Evolutionary conservation across 2,888 invertebrate genomes (phyloP), one percentile per base, ranked within the genome.

Genomic region (Scaptomyza parva): DNA sequence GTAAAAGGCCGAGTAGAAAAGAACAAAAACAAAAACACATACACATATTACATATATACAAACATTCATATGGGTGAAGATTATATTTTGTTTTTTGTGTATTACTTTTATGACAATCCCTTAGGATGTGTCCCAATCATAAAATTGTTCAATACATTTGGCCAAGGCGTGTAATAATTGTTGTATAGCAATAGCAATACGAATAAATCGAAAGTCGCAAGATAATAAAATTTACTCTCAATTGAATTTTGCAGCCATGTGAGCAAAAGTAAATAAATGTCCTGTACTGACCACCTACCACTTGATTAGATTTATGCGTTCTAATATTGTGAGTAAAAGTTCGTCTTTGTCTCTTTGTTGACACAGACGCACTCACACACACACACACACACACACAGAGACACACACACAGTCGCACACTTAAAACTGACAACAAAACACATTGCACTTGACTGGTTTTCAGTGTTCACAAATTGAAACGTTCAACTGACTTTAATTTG

Each of bases 251-350:
- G 54, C 26, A 51, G 67, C 72, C 55, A 61, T 60, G 65, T 4
- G 41, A 11, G 28, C 28, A 78, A 81, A 60, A 72, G 66, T 70
- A 81, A 73, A 86, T 84, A 81, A 86, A 68, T 50, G 60, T 68
- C 35, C 26, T 55, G 28, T 28, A 45, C 35, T 66, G 66, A 52
- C 60, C 70, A 53, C 14, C 50, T 11, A 58, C 73, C 74, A 86
- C 73, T 81, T 82, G 82, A 83, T 86, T 84, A 71, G 74, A 83
- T 83, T 86, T 84, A 69, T 76, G 60, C 43, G 57, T 45, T 51
- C 35, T 43, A 12, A 17, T 26, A 24, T 40, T n/a, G n/a, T 67
- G 58, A 59, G 12, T 39, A 14, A 48, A 26, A 11, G 9, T 26
- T 41, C 28, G 12, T 44, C 33, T 7, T 28, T 22, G 43, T 35